Evolutionary conservation across 2,113 vertebrate species (phyloP).

Genomic region (Larimichthys crocea): DNA sequence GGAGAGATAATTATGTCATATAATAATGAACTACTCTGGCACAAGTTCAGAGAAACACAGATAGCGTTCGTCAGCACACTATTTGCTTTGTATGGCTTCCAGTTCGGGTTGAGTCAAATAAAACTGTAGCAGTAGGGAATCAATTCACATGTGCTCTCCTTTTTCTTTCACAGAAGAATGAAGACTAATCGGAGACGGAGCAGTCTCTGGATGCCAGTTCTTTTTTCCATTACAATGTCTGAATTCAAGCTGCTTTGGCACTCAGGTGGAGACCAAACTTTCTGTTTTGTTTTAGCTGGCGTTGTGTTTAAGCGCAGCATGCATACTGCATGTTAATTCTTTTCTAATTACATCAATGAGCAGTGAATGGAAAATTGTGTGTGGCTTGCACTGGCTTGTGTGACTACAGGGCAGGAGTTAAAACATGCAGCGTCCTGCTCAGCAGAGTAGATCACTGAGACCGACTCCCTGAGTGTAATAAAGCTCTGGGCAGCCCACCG

Average conservation of each 20-base stretch:
- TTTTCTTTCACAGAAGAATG: slow-evolving; percentile 51
- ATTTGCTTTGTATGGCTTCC: slow-evolving; percentile 57
- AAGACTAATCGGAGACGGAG: slow-evolving; percentile 37
- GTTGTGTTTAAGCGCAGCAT: slow-evolving; percentile 25
- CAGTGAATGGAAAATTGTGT: slow-evolving; percentile 54
- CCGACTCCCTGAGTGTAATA: slow-evolving; percentile 51
- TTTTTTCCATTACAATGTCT: slow-evolving; percentile 56
- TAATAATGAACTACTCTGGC: slow-evolving; percentile 64
- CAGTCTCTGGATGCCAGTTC: slow-evolving; percentile 43
- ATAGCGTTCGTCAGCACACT: slow-evolving; percentile 61
- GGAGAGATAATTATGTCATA: slow-evolving; percentile 67
- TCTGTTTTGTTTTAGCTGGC: neutral
- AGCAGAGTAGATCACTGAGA: slow-evolving; percentile 44
- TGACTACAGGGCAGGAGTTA: slow-evolving; percentile 56
- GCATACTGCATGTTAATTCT: slow-evolving; percentile 66
- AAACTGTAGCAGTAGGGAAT: slow-evolving; percentile 49
- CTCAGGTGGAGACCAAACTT: slow-evolving; percentile 47
- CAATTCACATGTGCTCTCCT: slow-evolving; percentile 52
- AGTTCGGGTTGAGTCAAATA: slow-evolving; percentile 58
- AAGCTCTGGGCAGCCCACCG: slow-evolving; percentile 51
- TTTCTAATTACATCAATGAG: slow-evolving; percentile 73
- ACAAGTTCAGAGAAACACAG: slow-evolving; percentile 49
- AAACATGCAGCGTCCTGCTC: slow-evolving; percentile 52
- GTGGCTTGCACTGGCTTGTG: slow-evolving; percentile 44
- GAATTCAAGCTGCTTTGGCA: slow-evolving; percentile 41